phyloP scores from a whole-genome alignment of 2,797 vertebrate species.

The Pseudochirops cupreus region DNA sequence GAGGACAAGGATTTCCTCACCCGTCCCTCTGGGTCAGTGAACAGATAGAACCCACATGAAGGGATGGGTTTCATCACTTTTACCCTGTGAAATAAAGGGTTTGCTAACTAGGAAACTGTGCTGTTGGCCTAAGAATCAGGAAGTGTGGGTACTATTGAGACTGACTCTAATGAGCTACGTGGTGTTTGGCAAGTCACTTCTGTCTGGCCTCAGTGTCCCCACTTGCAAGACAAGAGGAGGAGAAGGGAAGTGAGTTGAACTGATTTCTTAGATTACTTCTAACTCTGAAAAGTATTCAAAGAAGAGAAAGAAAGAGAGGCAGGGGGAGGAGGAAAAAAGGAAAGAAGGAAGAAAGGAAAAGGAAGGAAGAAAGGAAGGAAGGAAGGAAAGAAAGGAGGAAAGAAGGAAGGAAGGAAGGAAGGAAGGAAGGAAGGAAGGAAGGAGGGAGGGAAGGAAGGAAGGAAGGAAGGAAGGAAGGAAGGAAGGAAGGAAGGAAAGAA shows the following conservation, averaged over 20 bases:
- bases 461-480: rapidly evolving
- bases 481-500: no score
- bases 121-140: background rate
- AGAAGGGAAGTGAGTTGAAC: background rate
- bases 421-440: no score
- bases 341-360: no score
- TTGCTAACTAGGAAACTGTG: background rate
- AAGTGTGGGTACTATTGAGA: background rate
- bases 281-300: background rate
- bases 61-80: background rate
- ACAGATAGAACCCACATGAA: background rate
- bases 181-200: background rate
- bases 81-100: background rate
- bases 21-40: background rate
- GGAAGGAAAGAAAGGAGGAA: background rate
- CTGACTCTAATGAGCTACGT: background rate
- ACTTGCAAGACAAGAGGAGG: background rate
- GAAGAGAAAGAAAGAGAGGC: background rate
- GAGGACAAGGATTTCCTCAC: background rate
- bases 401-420: rapidly evolving
- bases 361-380: no score
- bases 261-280: background rate
- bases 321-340: background rate
- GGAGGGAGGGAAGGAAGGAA: no score
- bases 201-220: background rate